Evolutionary conservation across 2,888 invertebrate species (phyloP).

Genomic region (Pseudolycoriella hygida): DNA sequence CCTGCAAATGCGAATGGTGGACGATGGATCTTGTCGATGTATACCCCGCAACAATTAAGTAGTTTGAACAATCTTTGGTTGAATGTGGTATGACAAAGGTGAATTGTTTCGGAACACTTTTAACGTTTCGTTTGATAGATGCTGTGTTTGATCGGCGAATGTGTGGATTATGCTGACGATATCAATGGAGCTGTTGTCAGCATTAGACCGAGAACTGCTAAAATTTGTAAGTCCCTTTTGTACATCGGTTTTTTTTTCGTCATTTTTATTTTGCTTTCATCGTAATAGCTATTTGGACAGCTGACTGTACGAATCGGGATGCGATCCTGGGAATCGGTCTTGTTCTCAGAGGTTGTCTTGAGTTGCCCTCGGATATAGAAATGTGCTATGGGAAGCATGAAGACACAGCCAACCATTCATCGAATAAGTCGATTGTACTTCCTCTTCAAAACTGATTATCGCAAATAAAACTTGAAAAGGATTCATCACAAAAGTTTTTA

Average conservation of each 20-base stretch:
- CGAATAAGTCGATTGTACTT: too few species aligned
- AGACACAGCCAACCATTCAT: slow-evolving; percentile 69
- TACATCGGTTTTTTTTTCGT: too few species aligned
- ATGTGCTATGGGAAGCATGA: slow-evolving; percentile 63
- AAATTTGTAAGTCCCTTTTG: too few species aligned
- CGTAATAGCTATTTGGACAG: slow-evolving; percentile 71
- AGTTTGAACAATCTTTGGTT: slow-evolving; percentile 58
- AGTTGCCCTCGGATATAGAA: slow-evolving; percentile 36
- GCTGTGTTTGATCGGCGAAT: slow-evolving; percentile 76
- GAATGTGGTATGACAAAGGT: slow-evolving; percentile 33
- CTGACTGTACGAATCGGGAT: slow-evolving; percentile 59
- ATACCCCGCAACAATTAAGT: slow-evolving; percentile 24
- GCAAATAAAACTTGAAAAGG: too few species aligned
- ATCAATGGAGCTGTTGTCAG: slow-evolving; percentile 67
- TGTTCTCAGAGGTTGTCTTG: slow-evolving; percentile 72
- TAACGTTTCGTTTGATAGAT: too few species aligned
- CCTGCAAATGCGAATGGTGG: slow-evolving; percentile 55
- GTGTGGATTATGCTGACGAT: slow-evolving; percentile 74
- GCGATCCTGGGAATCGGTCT: slow-evolving; percentile 76
- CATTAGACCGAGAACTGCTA: too few species aligned
- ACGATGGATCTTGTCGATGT: slow-evolving; percentile 52
- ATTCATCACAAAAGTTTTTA: too few species aligned
- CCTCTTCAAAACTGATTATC: too few species aligned
- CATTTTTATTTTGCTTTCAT: too few species aligned
- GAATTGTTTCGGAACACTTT: too few species aligned